Percentiles rank a stretch among this genome's conserved stretches.
phyloP scores from a whole-genome alignment of 2,113 vertebrate genomes.

The Oreochromis niloticus region DNA sequence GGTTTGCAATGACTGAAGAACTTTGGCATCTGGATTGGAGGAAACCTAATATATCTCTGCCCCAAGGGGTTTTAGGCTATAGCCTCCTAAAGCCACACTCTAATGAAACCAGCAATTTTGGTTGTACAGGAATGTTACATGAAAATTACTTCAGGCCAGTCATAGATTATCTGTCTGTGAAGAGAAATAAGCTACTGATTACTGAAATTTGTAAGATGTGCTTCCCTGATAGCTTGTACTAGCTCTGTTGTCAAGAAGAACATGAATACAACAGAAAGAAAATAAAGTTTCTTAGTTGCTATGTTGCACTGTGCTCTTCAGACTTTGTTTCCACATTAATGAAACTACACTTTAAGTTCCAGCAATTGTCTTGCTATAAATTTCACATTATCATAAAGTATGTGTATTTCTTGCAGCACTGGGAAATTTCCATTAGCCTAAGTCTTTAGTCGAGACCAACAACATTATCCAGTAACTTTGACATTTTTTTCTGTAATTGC shows the following conservation, averaged over 20 bases:
- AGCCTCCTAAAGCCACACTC: background rate
- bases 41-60: slow-evolving; percentile 54
- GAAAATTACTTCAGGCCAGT: background rate
- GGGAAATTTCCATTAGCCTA: background rate
- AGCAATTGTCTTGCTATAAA: background rate
- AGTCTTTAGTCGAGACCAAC: background rate
- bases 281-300: background rate
- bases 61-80: background rate
- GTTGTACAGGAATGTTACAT: background rate
- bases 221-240: background rate
- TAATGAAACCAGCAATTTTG: slow-evolving; percentile 17
- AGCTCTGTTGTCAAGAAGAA: background rate
- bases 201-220: background rate
- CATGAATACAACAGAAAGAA: background rate
- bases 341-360: background rate
- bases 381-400: background rate
- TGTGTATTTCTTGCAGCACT: background rate
- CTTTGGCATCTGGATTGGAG: slow-evolving; percentile 46
- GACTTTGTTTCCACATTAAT: background rate
- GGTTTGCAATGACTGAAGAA: slow-evolving; percentile 29
- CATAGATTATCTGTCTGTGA: background rate
- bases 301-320: background rate
- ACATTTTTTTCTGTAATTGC: background rate
- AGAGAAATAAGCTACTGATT: background rate
- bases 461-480: background rate